Conservation (phyloP, 1,140 invertebrate genomes). For the Nasonia giraulti region DNA sequence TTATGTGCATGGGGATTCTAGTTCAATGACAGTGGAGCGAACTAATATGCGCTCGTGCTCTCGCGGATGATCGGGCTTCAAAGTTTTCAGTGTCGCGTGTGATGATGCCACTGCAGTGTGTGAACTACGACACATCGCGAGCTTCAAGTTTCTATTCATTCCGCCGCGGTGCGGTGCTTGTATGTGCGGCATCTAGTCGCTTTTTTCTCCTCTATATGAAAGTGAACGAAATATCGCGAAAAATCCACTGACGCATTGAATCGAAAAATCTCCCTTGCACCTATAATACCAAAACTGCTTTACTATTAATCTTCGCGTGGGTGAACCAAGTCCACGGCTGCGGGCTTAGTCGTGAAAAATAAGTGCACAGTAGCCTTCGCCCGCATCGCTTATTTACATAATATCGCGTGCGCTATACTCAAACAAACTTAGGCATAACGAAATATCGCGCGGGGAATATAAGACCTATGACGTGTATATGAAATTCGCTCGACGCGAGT, state of each 20-base stretch:
- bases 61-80: conserved; percentile 33
- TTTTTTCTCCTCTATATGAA: not conserved
- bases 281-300: not conserved
- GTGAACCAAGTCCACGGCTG: no score
- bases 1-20: conserved; percentile 1
- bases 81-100: conserved; percentile 35
- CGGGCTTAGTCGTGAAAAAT: not conserved
- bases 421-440: not conserved
- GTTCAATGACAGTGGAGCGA: conserved; percentile 35
- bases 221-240: no score
- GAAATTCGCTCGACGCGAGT: not conserved
- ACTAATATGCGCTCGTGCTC: not conserved
- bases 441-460: not conserved
- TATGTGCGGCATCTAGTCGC: not conserved
- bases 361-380: not conserved
- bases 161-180: no score
- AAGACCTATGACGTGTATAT: not conserved
- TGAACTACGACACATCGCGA: not conserved
- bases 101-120: not conserved
- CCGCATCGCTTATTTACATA: not conserved
- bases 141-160: conserved; percentile 4
- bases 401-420: not conserved
- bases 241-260: not conserved
- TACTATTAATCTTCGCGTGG: no score
- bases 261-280: not conserved